Percentiles rank a stretch among this genome's conserved stretches.
phyloP scores from a whole-genome alignment of 2,888 invertebrate genomes.

The Atethmia centrago region DNA sequence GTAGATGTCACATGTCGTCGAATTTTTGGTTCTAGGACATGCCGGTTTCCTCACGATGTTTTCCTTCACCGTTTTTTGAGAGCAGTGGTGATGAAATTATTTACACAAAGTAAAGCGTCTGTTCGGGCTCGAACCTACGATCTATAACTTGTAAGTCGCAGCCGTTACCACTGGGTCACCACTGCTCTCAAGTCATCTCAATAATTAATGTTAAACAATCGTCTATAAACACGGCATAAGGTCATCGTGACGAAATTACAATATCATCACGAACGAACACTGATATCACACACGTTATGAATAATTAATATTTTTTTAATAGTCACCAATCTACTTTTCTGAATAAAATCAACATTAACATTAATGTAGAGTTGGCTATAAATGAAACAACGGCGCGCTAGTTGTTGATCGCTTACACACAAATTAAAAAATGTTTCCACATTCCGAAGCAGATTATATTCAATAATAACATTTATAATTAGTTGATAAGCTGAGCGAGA shows the following conservation, averaged over 20 bases:
- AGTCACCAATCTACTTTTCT: slow-evolving; percentile 76
- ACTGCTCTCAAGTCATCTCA: slow-evolving; percentile 33
- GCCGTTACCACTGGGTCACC: too few relatives aligned
- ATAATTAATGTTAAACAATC: slow-evolving; percentile 47
- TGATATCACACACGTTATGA: slow-evolving; percentile 72
- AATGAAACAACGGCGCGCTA: slow-evolving; percentile 76
- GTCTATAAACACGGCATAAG: slow-evolving; percentile 55
- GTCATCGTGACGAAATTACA: slow-evolving; percentile 63
- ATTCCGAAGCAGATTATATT: slow-evolving; percentile 82
- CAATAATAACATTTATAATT: slow-evolving; percentile 85
- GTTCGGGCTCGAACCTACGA: too few relatives aligned
- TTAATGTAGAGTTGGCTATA: slow-evolving; percentile 79
- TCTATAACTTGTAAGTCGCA: too few relatives aligned
- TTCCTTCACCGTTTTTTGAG: too few relatives aligned
- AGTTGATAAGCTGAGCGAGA: slow-evolving; percentile 83
- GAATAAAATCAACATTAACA: slow-evolving; percentile 81
- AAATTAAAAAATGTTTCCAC: slow-evolving; percentile 84
- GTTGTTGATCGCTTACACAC: slow-evolving; percentile 74
- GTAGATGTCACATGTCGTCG: too few relatives aligned
- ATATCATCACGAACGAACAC: slow-evolving; percentile 67
- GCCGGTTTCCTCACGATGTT: too few relatives aligned
- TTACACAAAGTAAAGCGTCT: too few relatives aligned
- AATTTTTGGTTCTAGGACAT: too few relatives aligned
- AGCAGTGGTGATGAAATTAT: too few relatives aligned
- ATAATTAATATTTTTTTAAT: slow-evolving; percentile 77